phyloP scores from a whole-genome alignment of 2,113 vertebrate genomes.

The Arvicanthis niloticus region DNA sequence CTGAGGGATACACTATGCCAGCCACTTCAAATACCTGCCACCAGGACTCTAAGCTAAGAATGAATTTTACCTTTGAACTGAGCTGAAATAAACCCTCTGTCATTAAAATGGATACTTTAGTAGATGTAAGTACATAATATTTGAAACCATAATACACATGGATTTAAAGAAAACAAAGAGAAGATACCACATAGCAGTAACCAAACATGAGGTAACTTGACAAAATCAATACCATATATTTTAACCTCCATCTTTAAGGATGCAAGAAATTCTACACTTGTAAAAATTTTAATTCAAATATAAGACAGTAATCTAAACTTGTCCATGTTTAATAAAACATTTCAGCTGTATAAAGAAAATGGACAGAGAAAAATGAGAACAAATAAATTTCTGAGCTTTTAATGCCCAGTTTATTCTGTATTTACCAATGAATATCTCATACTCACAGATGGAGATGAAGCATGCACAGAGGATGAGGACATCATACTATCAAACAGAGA shows the following conservation, averaged over 20 bases:
- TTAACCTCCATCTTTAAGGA: background rate
- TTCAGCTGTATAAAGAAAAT: background rate
- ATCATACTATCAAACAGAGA: background rate
- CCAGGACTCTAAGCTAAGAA: background rate
- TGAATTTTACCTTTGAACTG: too few species aligned
- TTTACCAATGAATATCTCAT: background rate
- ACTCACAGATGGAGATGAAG: background rate
- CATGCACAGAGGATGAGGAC: background rate
- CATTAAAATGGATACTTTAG: background rate
- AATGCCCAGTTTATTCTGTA: background rate
- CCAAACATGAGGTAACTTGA: background rate
- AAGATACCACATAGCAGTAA: background rate
- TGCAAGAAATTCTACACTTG: background rate
- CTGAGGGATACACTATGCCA: too few species aligned
- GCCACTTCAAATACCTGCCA: fast-evolving
- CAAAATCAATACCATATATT: background rate
- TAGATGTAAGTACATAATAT: background rate
- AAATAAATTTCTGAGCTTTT: background rate
- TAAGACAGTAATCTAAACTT: background rate
- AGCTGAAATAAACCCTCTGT: background rate
- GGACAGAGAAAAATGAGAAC: background rate
- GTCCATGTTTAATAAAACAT: background rate
- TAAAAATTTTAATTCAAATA: background rate
- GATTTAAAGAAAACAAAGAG: background rate
- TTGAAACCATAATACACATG: background rate